Base-by-base conservation (phyloP, 2,797 vertebrate species). In the Onychomys leucogaster region DNA sequence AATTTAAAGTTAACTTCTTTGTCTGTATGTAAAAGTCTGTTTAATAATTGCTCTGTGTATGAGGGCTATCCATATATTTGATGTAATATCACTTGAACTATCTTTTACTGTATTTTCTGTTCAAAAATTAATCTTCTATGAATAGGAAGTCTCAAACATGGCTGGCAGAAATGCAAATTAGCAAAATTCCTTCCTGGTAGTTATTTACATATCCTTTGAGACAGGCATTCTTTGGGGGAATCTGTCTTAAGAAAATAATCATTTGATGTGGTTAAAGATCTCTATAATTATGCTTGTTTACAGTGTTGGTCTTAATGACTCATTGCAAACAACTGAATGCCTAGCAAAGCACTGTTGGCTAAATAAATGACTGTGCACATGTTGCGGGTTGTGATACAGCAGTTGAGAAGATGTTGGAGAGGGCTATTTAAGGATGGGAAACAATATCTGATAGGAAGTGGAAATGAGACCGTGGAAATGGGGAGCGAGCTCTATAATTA, bases 241-340 rank as follows among this genome's bases (percentile, higher is more conserved):
- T 80, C 85, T 96, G 52, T 96, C 65, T 95, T 91, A 92, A 93
- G 91, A 80, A 92, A 96, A 91, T 57, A 76, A 80, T 86, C 76
- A 37, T 91, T 52, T 52, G n/a, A 90, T 94, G 37, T 88, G 63
- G 76, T 90, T 96, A 92, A 86, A 92, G n/a, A 89, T 83, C 37
- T 80, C 52, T 52, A 25, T 16, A 89, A 37, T 14, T 41, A 55
- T 87, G n/a, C 73, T 92, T 89, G 59, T 89, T 71, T 78, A 52
- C 27, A 80, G 16, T 73, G 89, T 90, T 90, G 55, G 67, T 85
- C 88, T 67, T 93, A 94, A 80, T 92, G 52, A 57, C 71, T 63
- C 78, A 84, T 67, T 82, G 25, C 34, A 91, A 96, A 78, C 43
- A 89, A 25, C 46, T 41, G 86, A 86, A 86, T 73, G 41, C 67